Evolutionary conservation across 1,140 invertebrate species (phyloP), one percentile per base, ranked within the genome.

Genomic region (Heliconius melpomene): DNA sequence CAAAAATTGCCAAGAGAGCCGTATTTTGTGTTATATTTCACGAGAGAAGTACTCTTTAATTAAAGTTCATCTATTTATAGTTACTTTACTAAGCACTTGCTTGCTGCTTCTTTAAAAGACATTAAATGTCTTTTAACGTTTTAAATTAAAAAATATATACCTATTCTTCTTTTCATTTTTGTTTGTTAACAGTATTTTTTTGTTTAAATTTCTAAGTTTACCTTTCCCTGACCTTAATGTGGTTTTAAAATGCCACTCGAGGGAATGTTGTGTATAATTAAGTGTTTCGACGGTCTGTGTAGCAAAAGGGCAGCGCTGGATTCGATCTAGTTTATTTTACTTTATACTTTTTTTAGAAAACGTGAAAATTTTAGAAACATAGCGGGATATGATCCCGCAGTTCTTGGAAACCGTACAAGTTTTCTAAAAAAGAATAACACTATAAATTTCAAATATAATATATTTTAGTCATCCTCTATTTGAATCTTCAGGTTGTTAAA

Each of bases 181-280:
- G 20, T n/a, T 9, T 20, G n/a, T 20, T 57, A 57, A 20, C 50
- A 52, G 50, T 52, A 8, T 52, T 7, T 57, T 57, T 57, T 57
- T 57, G n/a, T 57, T 23, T 57, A 57, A 52, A 20, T 52, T 52
- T 52, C 50, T 57, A 57, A n/a, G n/a, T 57, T 57, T 57, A 57
- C 54, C 54, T 57, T 11, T 57, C n/a, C 2, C n/a, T 57, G 20
- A 57, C 20, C n/a, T 57, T 57, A 23, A 9, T 3, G 54, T 11
- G 54, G 54, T 57, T 57, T 57, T 57, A 57, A 36, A 57, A 57
- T 57, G n/a, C n/a, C 54, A 52, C 50, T 57, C 54, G 20, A 9
- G 54, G n/a, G n/a, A 9, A n/a, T 23, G 3, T 57, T 23, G 8
- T 57, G 54, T 23, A 57, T 57, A 57, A 57, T 57, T 57, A 23